Evolutionary conservation across 2,888 invertebrate species (phyloP), one percentile per base, ranked within the genome.

Genomic region (Terebella lapidaria): DNA sequence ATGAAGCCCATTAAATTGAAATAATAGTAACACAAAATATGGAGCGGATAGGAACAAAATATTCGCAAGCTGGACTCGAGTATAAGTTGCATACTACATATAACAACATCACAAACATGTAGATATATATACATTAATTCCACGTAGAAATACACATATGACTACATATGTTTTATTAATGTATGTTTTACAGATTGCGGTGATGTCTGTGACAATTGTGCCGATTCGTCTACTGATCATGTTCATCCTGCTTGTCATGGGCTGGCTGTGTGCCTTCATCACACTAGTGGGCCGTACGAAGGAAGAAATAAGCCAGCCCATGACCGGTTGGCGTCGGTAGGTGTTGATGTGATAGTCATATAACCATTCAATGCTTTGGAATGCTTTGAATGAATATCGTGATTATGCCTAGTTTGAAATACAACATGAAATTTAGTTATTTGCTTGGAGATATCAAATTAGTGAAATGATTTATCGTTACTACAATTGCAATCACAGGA

Each of bases 301-400:
- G 75, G 89, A 91, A 57, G 91, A 94, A 20, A 85, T 88, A 68
- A 82, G 85, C 66, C 86, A 87, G 73, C 94, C 94, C 2, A 84
- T 94, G 73, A 86, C 87, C 15, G 92, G 92, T 72, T 94, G 94
- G 94, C 86, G 94, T 82, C 89, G 89, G 94, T 94, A 84, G 84
- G 83, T 79, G 4, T 49, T 51, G 20, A 5, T 24, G 15, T 52
- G n/a, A 24, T 30, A n/a, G n/a, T n/a, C 25, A 25, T 57, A 3
- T 35, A 24, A 22, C 1, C 10, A 55, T 55, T 30, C 26, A 42
- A 3, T 29, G 22, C 5, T 55, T 49, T 4, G 22, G 10, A 55
- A 51, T 51, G 15, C 4, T 18, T 5, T 20, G 10, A 55, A 15
- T 15, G 54, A 20, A 18, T 5, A 25, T n/a, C n/a, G n/a, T n/a